Base-by-base conservation (phyloP, 2,888 invertebrate genomes). In the Drosophila niveifrons region DNA sequence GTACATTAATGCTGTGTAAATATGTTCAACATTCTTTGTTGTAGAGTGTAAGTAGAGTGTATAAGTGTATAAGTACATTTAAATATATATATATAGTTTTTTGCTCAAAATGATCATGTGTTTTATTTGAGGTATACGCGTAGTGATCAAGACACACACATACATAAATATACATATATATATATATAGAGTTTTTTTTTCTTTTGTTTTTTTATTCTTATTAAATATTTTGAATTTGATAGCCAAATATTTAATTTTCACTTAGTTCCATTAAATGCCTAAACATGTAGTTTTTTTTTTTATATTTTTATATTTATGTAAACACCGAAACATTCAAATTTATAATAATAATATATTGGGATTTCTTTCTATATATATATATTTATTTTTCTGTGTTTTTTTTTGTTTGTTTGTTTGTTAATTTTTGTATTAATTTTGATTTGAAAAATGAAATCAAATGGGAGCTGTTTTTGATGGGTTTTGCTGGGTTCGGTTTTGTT, bases 121-220 rank as follows among this genome's bases (percentile, higher is more conserved):
- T 76, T 72, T 75, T 59, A 72, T 78, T 92, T 93, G 93, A 93
- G 93, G 93, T 94, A 94, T 94, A 94, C 93, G 93, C 93, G 93
- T 93, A 92, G 90, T 92, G 91, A 83, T 85, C 66, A 92, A 92
- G 92, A 92, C 92, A 92, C 92, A 92, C 91, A 92, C 91, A 92
- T 91, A 92, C 90, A 90, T 84, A 83, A 78, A 87, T 82, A 88
- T 88, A 84, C 74, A 91, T 89, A 91, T 90, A 67, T 80, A 91
- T 89, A 82, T 80, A 67, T 80, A 73, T 65, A 66, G 67, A 75
- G 61, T 64, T 69, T 51, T 57, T 57, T 52, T 72, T 51, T 57
- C 57, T 52, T 72, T 73, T 72, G 67, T 79, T 81, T 29, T 23
- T 39, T 79, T 90, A 82, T 55, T 64, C 50, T 36, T 8, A 41